Percentiles rank a stretch among this genome's conserved stretches.
phyloP scores from a whole-genome alignment of 2,797 vertebrate species.

The Gallinago stenura region DNA sequence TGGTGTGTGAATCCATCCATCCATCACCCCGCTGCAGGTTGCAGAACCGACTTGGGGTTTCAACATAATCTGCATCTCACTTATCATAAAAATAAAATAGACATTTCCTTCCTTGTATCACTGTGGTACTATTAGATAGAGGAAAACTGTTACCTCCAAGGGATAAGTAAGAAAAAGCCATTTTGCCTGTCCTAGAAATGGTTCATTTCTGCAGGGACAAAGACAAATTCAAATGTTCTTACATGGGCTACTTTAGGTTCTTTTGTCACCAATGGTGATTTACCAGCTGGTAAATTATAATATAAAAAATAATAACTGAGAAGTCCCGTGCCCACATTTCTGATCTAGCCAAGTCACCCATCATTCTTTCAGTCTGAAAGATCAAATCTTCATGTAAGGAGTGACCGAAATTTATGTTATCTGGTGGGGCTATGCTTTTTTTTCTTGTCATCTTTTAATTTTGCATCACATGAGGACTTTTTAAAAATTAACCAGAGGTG shows the following conservation, averaged over 20 bases:
- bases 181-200: neutral
- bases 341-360: neutral
- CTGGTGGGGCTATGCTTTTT: neutral
- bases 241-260: neutral
- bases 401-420: neutral
- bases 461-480: neutral
- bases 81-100: neutral
- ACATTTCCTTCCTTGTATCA: neutral
- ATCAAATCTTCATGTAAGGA: neutral
- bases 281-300: neutral
- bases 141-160: neutral
- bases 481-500: neutral
- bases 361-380: neutral
- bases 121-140: neutral
- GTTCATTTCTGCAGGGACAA: neutral
- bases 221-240: neutral
- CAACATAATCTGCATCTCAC: neutral
- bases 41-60: neutral
- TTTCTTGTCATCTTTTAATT: neutral
- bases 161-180: neutral
- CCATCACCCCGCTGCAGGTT: accelerated
- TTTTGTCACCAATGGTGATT: neutral
- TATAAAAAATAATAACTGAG: neutral
- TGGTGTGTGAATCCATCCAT: neutral
- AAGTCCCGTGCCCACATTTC: neutral